phyloP scores from a whole-genome alignment of 2,797 vertebrate genomes.

The Acrossocheilus fasciatus region DNA sequence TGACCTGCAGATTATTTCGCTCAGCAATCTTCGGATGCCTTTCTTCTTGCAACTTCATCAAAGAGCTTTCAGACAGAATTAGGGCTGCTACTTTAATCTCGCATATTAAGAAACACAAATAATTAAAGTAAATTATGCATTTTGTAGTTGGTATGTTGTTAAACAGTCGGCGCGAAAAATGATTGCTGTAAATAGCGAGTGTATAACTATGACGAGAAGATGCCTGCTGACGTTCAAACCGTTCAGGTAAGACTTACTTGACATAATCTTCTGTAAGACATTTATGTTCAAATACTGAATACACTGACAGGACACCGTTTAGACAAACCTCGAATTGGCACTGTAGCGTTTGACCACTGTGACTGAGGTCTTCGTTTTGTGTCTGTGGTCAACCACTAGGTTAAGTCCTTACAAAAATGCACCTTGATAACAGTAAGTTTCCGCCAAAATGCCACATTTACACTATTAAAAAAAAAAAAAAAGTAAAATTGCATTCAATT shows the following conservation, averaged over 20 bases:
- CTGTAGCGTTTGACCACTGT: background rate
- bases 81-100: background rate
- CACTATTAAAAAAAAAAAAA: too few relatives aligned
- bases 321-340: background rate
- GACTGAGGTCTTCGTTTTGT: background rate
- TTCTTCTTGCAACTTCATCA: conserved; percentile 19
- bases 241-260: conserved; percentile 86
- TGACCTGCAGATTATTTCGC: background rate
- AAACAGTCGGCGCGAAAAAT: conserved; percentile 63
- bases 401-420: background rate
- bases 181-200: conserved; percentile 81
- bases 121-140: conserved; percentile 52
- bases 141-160: conserved; percentile 27
- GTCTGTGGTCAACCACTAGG: background rate
- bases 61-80: background rate
- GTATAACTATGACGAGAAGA: conserved; percentile 95
- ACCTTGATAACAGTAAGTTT: background rate
- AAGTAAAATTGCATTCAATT: background rate
- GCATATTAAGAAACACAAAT: background rate
- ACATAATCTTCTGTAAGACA: background rate
- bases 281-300: background rate
- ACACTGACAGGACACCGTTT: background rate
- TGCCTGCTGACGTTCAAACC: conserved; percentile 96
- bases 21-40: background rate
- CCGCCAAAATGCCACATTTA: background rate